Conservation (phyloP, 2,797 vertebrate genomes). For the Leptoclinus maculatus region DNA sequence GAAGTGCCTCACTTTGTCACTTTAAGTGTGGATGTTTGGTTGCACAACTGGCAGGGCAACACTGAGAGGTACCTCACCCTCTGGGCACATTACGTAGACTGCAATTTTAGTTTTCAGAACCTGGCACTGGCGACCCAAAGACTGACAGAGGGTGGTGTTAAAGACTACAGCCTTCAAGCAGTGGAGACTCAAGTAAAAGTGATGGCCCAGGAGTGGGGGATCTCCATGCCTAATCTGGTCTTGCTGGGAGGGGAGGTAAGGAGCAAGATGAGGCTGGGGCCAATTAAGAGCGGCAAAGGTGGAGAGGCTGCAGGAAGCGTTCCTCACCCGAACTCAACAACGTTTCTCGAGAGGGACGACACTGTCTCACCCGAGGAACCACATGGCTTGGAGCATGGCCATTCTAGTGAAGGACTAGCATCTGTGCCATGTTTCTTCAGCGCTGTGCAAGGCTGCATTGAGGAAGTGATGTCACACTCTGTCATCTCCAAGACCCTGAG, state of each 20-base stretch:
- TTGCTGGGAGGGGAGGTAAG: constrained; percentile 71
- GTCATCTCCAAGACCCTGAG: constrained; percentile 69
- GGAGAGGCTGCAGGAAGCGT: constrained; percentile 37
- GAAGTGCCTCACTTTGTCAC: constrained; percentile 65
- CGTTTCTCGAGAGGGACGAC: constrained; percentile 71
- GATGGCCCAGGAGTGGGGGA: constrained; percentile 80
- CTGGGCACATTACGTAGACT: constrained; percentile 80
- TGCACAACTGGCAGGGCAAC: constrained; percentile 73
- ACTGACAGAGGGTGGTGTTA: constrained; percentile 48
- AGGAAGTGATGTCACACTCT: constrained; percentile 76
- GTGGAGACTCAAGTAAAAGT: constrained; percentile 64
- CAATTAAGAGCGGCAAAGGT: constrained; percentile 22
- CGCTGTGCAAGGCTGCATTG: constrained; percentile 76
- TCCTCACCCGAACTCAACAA: constrained; percentile 71
- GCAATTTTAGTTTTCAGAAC: constrained; percentile 72
- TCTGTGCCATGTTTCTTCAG: constrained; percentile 81
- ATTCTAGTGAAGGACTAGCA: constrained; percentile 33
- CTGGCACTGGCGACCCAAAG: constrained; percentile 71
- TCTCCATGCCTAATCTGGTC: constrained; percentile 67
- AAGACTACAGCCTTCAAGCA: constrained; percentile 47
- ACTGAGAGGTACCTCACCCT: constrained; percentile 75
- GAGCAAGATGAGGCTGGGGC: constrained; percentile 23
- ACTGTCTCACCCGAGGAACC: constrained; percentile 54
- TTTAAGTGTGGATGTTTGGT: constrained; percentile 77
- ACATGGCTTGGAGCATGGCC: background rate